Percentiles rank a stretch among this genome's conserved stretches.
These are phyloP conservation scores for Ferdinandea cuprea DNA, from an alignment of 2,888 invertebrate species.

Conservation along the genomic window DNA sequence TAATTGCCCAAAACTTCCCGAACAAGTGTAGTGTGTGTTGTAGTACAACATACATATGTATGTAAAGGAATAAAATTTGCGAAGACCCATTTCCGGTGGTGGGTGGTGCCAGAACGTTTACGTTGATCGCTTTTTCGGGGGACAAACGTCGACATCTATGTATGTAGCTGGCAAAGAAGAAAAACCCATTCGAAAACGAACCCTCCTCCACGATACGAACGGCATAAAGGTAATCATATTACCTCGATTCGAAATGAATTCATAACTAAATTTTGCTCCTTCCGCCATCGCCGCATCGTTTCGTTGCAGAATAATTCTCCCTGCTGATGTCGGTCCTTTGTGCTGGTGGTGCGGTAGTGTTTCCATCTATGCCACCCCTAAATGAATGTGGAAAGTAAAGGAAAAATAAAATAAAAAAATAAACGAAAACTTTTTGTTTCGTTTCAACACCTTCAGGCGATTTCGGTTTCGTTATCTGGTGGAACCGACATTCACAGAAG, in stretches of 20 bases:
- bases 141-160: conserved; percentile 26
- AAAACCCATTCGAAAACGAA: conserved; percentile 59
- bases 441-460: conserved; percentile 80
- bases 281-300: conserved; percentile 54
- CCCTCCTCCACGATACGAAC: conserved; percentile 79
- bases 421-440: conserved; percentile 73
- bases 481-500: conserved; percentile 62
- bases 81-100: conserved; percentile 63
- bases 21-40: conserved; percentile 16
- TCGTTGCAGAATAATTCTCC: conserved; percentile 12
- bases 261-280: conserved; percentile 82
- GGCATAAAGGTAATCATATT: conserved; percentile 82
- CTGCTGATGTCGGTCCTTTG: conserved; percentile 26
- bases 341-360: conserved; percentile 30
- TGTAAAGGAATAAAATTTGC: conserved; percentile 29
- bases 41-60: conserved; percentile 32
- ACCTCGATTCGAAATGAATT: conserved; percentile 83
- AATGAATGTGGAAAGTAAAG: background rate
- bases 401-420: conserved; percentile 29
- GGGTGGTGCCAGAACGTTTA: conserved; percentile 65
- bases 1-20: conserved; percentile 63
- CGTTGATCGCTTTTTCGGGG: conserved; percentile 65
- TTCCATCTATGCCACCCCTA: conserved; percentile 41
- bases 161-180: conserved; percentile 29
- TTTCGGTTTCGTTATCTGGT: conserved; percentile 76